Conservation (phyloP, 2,797 vertebrate genomes). For the Vespertilio murinus region DNA sequence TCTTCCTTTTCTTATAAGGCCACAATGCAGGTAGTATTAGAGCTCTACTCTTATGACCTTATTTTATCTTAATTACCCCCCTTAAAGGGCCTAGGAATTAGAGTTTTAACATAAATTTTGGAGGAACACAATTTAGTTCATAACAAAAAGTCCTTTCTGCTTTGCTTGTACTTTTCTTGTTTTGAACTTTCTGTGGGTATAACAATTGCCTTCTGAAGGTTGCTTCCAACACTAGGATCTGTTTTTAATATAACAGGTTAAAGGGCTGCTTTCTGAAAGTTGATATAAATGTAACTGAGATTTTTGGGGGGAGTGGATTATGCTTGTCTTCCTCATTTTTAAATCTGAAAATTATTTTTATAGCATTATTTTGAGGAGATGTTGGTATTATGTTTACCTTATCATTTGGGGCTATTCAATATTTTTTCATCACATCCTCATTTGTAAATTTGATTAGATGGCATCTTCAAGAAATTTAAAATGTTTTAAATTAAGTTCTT, state of each 20-base stretch:
- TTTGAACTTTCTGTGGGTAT: background rate
- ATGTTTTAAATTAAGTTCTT: slow-evolving; percentile 10
- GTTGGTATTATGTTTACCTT: background rate
- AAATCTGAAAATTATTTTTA: background rate
- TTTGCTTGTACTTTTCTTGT: background rate
- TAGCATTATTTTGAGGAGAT: background rate
- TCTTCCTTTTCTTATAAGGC: background rate
- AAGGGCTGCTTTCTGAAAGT: background rate
- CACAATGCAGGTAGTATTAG: background rate
- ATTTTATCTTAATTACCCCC: background rate
- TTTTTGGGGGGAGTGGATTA: background rate
- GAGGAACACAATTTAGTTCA: background rate
- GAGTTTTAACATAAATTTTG: background rate
- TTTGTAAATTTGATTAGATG: background rate
- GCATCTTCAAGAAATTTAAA: background rate
- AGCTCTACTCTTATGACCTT: background rate
- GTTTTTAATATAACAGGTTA: background rate
- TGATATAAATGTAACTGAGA: background rate
- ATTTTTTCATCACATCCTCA: background rate
- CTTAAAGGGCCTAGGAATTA: background rate
- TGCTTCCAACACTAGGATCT: background rate
- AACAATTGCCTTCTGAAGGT: background rate
- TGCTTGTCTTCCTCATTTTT: background rate
- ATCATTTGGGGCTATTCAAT: background rate
- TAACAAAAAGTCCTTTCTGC: background rate